A percentile compares a stretch with the other conserved stretches of the same genome.
These are phyloP conservation scores for Phenganax stokvisi DNA, from an alignment of 92 coral and sea anemone genomes.

Conservation along the genomic window DNA sequence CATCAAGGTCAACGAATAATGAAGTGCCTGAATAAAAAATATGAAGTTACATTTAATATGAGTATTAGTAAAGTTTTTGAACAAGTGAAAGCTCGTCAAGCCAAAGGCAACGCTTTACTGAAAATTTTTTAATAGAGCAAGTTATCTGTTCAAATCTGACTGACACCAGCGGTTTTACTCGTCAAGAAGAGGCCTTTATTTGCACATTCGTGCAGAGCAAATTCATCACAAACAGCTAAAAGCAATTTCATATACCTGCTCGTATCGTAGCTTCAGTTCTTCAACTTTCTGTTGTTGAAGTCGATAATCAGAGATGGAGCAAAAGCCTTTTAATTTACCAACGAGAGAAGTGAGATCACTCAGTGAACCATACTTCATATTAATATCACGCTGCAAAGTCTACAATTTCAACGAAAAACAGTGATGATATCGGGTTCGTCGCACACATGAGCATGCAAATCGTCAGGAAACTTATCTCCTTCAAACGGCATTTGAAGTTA, in stretches of 20 bases:
- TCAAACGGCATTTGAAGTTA: too few relatives aligned
- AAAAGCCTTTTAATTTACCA: conserved; percentile 62
- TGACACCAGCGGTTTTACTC: too few relatives aligned
- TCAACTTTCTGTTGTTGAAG: conserved; percentile 71
- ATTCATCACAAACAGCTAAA: too few relatives aligned
- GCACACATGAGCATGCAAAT: too few relatives aligned
- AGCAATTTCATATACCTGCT: conserved; percentile 54
- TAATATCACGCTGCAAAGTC: conserved; percentile 82
- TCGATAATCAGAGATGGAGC: conserved; percentile 71
- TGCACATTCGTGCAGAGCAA: not conserved
- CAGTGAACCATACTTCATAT: conserved; percentile 76
- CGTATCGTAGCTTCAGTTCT: conserved; percentile 87
- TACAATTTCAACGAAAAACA: conserved; percentile 17
- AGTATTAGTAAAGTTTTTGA: too few relatives aligned
- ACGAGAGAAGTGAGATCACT: conserved; percentile 74
- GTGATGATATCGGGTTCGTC: not conserved
- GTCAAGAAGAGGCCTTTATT: too few relatives aligned
- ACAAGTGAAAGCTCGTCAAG: too few relatives aligned
- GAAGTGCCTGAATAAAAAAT: conserved; percentile 63
- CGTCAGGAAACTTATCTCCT: not conserved
- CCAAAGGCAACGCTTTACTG: too few relatives aligned
- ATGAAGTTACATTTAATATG: not conserved
- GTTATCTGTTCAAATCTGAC: too few relatives aligned
- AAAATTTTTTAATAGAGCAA: too few relatives aligned
- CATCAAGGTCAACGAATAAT: conserved; percentile 93